Percentiles rank a stretch among this genome's conserved stretches.
These are phyloP conservation scores for Sphyrna mokarran DNA, from an alignment of 2,113 vertebrate genomes.

Conservation along the genomic window DNA sequence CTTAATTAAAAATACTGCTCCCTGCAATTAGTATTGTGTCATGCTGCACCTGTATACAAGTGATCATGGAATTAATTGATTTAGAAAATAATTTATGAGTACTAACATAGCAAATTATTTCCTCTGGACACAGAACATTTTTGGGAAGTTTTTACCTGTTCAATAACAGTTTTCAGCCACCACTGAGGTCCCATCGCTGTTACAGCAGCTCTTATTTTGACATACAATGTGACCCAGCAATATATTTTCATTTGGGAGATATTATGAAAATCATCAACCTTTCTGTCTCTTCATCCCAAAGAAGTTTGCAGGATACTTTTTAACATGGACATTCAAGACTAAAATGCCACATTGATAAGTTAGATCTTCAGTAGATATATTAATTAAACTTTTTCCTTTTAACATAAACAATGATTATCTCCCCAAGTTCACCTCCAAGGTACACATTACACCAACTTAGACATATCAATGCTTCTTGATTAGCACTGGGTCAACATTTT, in stretches of 20 bases:
- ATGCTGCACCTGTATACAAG: neutral
- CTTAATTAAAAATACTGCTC: too few relatives aligned
- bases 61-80: neutral
- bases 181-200: slow-evolving; percentile 98
- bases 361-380: neutral
- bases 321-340: neutral
- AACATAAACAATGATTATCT: neutral
- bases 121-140: neutral
- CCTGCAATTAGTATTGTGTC: neutral
- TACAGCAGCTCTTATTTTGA: slow-evolving; percentile 98
- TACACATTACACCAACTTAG: too few relatives aligned
- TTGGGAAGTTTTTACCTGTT: slow-evolving; percentile 64
- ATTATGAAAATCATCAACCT: neutral
- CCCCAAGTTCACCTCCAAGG: too few relatives aligned
- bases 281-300: neutral
- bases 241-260: neutral
- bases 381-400: neutral
- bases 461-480: too few relatives aligned
- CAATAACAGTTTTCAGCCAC: slow-evolving; percentile 98
- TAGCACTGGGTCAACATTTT: too few relatives aligned
- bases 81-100: neutral
- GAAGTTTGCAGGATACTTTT: neutral
- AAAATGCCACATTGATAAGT: too few relatives aligned
- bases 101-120: neutral
- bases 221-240: slow-evolving; percentile 43